Base-by-base conservation (phyloP, 2,888 invertebrate genomes). In the Amphiduros pacificus region DNA sequence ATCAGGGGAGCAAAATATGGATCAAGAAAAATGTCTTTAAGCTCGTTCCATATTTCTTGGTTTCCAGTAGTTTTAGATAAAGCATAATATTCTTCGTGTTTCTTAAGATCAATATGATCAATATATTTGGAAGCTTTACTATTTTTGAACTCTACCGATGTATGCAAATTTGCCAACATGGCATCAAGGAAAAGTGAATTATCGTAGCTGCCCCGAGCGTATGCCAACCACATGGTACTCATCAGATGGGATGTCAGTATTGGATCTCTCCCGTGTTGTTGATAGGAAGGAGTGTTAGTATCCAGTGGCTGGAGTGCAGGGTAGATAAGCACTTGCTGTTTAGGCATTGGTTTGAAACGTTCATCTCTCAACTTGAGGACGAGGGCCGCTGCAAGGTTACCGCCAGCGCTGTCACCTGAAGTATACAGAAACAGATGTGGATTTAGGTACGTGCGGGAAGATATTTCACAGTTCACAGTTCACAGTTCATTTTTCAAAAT, bases 1-100 rank as follows among this genome's bases (percentile, higher is more conserved):
- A 83, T 76, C 69, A 82, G 72, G 5, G 83, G 82, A 22, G 78
- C 75, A 49, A 82, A 77, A 51, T 74, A 74, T 1, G 77, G 76
- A 65, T 78, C 72, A 20, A 65, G 60, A 9, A 77, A 62, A 62
- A 71, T 68, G 6, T 64, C 68, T 29, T 67, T 66, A 5, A 68
- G n/a, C 20, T 63, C 55, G 4, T n/a, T n/a, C 66, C 66, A 66
- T 17, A 64, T 51, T 22, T 55, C 24, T 14, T 64, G 62, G 28
- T 62, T 29, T 20, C 60, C 57, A 22, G 2, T 17, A n/a, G n/a
- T n/a, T n/a, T n/a, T n/a, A n/a, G n/a, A n/a, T n/a, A n/a, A n/a
- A n/a, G n/a, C n/a, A n/a, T n/a, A n/a, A n/a, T n/a, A n/a, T 17
- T 51, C 51, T 24, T 20, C 24, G 5, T 24, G 17, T 6, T 24